Evolutionary conservation across 1,140 invertebrate species (phyloP), one percentile per base, ranked within the genome.

Genomic region (Delia radicum): DNA sequence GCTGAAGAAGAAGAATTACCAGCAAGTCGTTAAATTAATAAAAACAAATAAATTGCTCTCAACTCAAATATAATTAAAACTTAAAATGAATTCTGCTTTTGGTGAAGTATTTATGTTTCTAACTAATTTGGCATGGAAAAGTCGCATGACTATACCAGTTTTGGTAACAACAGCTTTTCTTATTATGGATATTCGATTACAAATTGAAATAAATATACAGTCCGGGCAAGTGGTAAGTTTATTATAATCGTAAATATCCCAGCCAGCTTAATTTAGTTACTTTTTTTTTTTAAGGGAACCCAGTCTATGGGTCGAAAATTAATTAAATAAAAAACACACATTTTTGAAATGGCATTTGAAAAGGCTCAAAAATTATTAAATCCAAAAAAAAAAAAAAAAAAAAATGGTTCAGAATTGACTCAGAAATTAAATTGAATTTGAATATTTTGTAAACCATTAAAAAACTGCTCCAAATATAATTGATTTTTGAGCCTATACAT

Each of bases 131-230:
- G 88, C 88, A 15, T 89, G 87, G 87, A 87, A 87, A 71, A 87
- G 86, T 74, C 85, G 88, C 28, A 79, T 87, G 33, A 85, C 87
- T 21, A 82, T 89, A 69, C 88, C 88, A 4, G 78, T 89, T 12
- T 76, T 89, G 21, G 86, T 89, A 24, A 87, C 87, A 6, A 85
- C 88, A 42, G 86, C 84, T 26, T 89, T 89, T 77, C 84, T 89
- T 77, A 82, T 86, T 0, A 85, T 89, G 78, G 88, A 89, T 75
- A 86, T 89, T 12, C 82, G 88, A 24, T 83, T 89, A 79, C 88
- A 89, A 77, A 85, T 89, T 13, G 88, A 89, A 77, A 87, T 89
- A 26, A 88, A 88, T 63, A 85, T 89, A 63, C 86, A 89, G 48
- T 80, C 85, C n/a, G 85, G 84, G 1, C 85, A 84, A 69, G 77